Evolutionary conservation across 2,888 invertebrate species (phyloP).

Genomic region (Hermaeophaga mercurialis): DNA sequence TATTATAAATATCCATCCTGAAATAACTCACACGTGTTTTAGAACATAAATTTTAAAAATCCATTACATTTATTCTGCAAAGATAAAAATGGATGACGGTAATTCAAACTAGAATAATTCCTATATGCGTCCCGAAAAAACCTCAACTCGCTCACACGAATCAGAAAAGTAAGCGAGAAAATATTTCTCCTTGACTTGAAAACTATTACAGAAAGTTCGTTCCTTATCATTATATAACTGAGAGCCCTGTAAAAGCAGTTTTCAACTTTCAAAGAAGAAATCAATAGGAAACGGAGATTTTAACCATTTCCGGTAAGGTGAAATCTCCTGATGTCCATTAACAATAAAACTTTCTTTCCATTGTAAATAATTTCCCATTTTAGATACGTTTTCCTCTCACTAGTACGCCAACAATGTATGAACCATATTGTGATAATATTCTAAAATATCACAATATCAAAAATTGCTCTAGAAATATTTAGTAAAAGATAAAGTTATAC

Average conservation of each 20-base stretch:
- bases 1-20: too few relatives aligned
- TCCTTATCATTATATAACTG: conserved; percentile 40
- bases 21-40: too few relatives aligned
- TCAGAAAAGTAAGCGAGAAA: conserved; percentile 16
- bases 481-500: too few relatives aligned
- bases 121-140: conserved; percentile 6
- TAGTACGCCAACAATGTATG: too few relatives aligned
- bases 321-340: conserved; percentile 3
- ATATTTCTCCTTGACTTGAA: conserved; percentile 24
- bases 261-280: conserved; percentile 40
- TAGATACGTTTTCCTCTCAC: too few relatives aligned
- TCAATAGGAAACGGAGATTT: conserved; percentile 19
- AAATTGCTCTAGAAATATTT: too few relatives aligned
- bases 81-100: conserved; percentile 4
- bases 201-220: conserved; percentile 46
- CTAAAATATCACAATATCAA: too few relatives aligned
- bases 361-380: too few relatives aligned
- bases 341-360: background rate
- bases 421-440: too few relatives aligned
- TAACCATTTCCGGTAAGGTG: conserved; percentile 1
- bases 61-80: background rate
- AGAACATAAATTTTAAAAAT: conserved; percentile 2
- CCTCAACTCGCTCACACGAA: conserved; percentile 14
- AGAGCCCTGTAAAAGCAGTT: conserved; percentile 45
- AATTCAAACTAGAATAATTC: conserved; percentile 16